A percentile compares a stretch with the other conserved stretches of the same genome.
phyloP scores from a whole-genome alignment of 35 echinoderm and acorn worm genomes.

The Heliocidaris tuberculata region DNA sequence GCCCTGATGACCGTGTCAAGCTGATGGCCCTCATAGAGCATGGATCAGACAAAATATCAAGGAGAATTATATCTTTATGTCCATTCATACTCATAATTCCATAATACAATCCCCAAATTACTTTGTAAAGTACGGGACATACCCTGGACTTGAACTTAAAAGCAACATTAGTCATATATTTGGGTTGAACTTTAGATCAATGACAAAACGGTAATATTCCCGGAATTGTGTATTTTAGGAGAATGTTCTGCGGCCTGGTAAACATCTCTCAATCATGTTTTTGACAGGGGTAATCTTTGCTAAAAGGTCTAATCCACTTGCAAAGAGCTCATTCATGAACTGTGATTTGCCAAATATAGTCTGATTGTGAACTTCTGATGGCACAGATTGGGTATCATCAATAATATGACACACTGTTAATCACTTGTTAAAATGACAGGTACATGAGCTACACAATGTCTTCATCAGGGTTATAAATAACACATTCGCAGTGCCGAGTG shows the following conservation, averaged over 20 bases:
- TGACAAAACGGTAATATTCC: neutral
- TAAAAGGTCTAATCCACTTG: neutral
- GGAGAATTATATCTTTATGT: too few relatives aligned
- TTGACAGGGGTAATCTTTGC: slow-evolving; percentile 2
- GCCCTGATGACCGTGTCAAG: too few relatives aligned
- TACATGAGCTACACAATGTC: too few relatives aligned
- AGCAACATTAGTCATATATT: too few relatives aligned
- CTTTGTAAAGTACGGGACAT: too few relatives aligned
- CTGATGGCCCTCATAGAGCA: too few relatives aligned
- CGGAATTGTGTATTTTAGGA: neutral
- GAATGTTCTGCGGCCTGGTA: neutral
- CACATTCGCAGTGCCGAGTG: too few relatives aligned
- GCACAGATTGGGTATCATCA: neutral
- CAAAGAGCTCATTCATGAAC: neutral
- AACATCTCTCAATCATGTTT: neutral
- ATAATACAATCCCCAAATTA: too few relatives aligned
- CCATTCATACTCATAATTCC: too few relatives aligned
- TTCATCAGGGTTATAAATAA: too few relatives aligned
- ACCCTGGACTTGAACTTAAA: too few relatives aligned
- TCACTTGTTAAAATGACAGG: neutral
- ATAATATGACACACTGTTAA: neutral
- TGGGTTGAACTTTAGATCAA: neutral
- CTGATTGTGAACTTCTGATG: neutral
- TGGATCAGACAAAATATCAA: too few relatives aligned
- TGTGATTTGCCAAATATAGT: neutral